Evolutionary conservation across 1,140 invertebrate species (phyloP), one percentile per base, ranked within the genome.

Genomic region (Bombus turneri): DNA sequence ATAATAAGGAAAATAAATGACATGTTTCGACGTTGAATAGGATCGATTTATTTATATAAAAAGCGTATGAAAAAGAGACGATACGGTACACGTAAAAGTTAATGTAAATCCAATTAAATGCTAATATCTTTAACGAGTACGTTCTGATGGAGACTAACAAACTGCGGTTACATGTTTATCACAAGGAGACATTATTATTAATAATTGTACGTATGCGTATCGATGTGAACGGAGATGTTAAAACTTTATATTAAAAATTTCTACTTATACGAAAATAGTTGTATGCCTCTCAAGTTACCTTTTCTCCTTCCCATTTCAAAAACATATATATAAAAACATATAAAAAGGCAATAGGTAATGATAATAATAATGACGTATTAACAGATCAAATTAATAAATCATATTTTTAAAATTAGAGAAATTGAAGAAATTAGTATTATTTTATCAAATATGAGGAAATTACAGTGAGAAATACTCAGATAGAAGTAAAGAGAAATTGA

Each of bases 121-220:
- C 90, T 94, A 92, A 94, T 41, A 64, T 94, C 87, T 92, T 80
- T 94, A 93, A 91, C 75, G 87, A 93, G 88, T 93, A 91, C 69
- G 84, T 93, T 91, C 88, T 91, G 90, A 91, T 85, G 85, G 73
- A 92, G 86, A 95, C 94, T 95, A 95, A 94, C 93, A 93, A 92
- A 88, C 91, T 93, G 88, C 91, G 92, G 93, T 93, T 94, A 93
- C 91, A 82, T 87, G 80, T 88, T 80, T 89, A 91, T 85, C 88
- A 69, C 72, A 81, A 85, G 71, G 43, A 74, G 41, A 86, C 71
- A 90, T 90, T 90, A 90, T 90, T 87, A 90, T 84, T 91, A 88
- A 85, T 86, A 90, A 86, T 81, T 87, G 90, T 91, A 88, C 59
- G 88, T 88, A 88, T 88, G 87, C 74, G 89, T 86, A 91, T 86